These are phyloP conservation scores for Meloidogyne hapla DNA, from an alignment of 1,140 invertebrate genomes.

Conservation along the genomic window DNA sequence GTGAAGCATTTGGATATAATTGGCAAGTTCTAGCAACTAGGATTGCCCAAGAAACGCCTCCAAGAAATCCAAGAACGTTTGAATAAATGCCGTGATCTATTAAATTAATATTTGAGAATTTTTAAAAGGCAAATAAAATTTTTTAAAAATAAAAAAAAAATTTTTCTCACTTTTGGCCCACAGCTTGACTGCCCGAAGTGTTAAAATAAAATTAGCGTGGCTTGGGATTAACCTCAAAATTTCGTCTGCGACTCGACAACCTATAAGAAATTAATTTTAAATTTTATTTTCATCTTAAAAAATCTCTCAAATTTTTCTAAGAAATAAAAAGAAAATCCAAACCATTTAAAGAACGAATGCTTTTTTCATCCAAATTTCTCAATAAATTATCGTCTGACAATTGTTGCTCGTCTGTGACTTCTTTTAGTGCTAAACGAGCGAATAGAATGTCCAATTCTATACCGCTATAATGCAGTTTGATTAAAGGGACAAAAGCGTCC, in stretches of 20 bases:
- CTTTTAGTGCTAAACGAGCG: slow-evolving; percentile 84
- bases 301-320: slow-evolving; percentile 18
- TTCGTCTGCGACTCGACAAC: slow-evolving; percentile 95
- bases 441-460: slow-evolving; percentile 93
- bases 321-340: not conserved
- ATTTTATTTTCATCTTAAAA: no score
- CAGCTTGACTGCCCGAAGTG: slow-evolving; percentile 89
- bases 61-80: slow-evolving; percentile 93
- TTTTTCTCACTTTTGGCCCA: slow-evolving; percentile 90
- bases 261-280: slow-evolving; percentile 51
- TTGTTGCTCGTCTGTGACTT: slow-evolving; percentile 81
- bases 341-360: slow-evolving; percentile 91
- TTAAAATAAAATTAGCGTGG: slow-evolving; percentile 86
- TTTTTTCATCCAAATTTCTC: slow-evolving; percentile 92
- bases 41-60: slow-evolving; percentile 99
- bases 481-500: slow-evolving; percentile 97
- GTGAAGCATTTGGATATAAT: slow-evolving; percentile 92
- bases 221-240: slow-evolving; percentile 92
- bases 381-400: slow-evolving; percentile 84
- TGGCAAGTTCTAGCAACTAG: slow-evolving; percentile 95
- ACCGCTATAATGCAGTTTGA: slow-evolving; percentile 98
- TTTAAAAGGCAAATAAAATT: no score
- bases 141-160: slow-evolving; percentile 17
- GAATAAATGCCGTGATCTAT: slow-evolving; percentile 86
- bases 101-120: slow-evolving; percentile 24